Base-by-base conservation (phyloP, 2,797 vertebrate genomes). In the Melanotaenia nigrans region DNA sequence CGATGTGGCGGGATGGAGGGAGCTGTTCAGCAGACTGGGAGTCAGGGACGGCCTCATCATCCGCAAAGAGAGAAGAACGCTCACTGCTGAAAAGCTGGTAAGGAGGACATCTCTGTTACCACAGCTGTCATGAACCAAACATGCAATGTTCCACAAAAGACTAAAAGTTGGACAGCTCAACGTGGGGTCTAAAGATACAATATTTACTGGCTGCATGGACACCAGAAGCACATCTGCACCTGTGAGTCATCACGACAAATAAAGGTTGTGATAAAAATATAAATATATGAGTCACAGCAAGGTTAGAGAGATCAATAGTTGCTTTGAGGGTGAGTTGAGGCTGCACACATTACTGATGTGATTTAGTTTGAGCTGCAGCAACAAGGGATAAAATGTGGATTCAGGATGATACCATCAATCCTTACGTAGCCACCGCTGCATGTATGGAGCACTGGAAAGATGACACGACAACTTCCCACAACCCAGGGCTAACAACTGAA, bases 41-140 rank as follows among this genome's bases (percentile, higher is more conserved):
- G 94, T 95, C 75, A 84, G 86, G 57, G 95, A 95, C 16, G 89
- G 93, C 11, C 91, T 95, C 65, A 93, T 95, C 84, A 92, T 95
- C 68, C 90, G 87, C 71, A 95, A 94, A 85, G 87, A 94, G 82
- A 91, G 78, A 68, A 85, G 57, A 68, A 92, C 86, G 0, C 79
- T 95, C 61, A 90, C 67, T 0, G 65, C 85, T 12, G 16, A 84
- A 72, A 88, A 95, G 49, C 87, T 95, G 94, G 95, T 95, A 84
- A 91, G 93, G 49, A 49, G 3, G 59, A 54, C 22, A 20, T 67
- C 54, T 47, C 45, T 5, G 32, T 74, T 16, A 58, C 40, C 36
- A 33, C 61, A 64, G 47, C 56, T 51, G 7, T 56, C n/a, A 74
- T 22, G 16, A 11, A 42, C 40, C 53, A 13, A 49, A 65, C 67